These are phyloP conservation scores for Micronisus gabar DNA, from an alignment of 2,113 vertebrate species.

Conservation along the genomic window DNA sequence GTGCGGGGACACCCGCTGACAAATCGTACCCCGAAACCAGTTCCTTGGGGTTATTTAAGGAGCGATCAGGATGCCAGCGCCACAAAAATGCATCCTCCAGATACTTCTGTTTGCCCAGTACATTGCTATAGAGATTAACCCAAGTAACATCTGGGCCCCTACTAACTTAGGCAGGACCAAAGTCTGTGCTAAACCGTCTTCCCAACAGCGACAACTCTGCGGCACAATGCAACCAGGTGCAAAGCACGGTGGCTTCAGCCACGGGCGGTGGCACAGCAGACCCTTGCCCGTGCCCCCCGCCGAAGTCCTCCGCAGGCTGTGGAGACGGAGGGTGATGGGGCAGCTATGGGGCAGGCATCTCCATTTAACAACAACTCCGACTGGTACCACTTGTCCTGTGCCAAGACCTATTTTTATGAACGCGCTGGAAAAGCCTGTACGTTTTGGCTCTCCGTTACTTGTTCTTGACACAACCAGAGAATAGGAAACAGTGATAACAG, in stretches of 20 bases:
- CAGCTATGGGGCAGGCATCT: background rate
- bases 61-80: background rate
- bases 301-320: background rate
- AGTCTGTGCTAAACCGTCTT: background rate
- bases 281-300: accelerated
- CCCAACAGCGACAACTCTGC: background rate
- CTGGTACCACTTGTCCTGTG: background rate
- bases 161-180: background rate
- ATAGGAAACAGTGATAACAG: background rate
- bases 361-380: accelerated
- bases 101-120: accelerated
- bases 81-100: accelerated
- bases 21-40: background rate
- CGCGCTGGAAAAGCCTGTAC: accelerated
- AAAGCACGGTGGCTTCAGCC: background rate
- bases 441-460: background rate
- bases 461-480: background rate
- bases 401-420: background rate
- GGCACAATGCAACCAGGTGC: background rate
- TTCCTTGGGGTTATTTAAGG: background rate
- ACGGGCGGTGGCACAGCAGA: accelerated
- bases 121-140: background rate
- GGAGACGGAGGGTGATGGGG: accelerated
- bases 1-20: accelerated
- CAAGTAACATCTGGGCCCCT: background rate